Percentiles rank a stretch among this genome's conserved stretches.
These are phyloP conservation scores for Parnassius mnemosyne DNA, from an alignment of 2,888 invertebrate genomes.

Conservation along the genomic window DNA sequence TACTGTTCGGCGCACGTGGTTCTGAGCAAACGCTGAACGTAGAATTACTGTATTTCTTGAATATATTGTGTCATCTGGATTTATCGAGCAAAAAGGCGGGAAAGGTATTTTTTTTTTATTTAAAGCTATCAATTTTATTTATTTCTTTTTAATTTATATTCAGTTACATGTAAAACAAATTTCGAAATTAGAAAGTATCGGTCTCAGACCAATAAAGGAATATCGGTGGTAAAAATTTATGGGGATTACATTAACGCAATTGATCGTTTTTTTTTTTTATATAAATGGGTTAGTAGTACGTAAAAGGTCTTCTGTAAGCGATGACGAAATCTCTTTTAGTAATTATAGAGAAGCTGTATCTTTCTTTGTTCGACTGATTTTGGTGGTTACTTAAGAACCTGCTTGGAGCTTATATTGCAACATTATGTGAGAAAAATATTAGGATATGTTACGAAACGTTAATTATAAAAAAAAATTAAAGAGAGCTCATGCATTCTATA, in stretches of 20 bases:
- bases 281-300: background rate
- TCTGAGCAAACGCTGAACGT: no score
- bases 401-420: slow-evolving; percentile 18
- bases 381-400: slow-evolving; percentile 22
- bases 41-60: no score
- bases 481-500: no score
- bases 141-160: background rate
- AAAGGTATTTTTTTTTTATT: slow-evolving; percentile 13
- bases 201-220: no score
- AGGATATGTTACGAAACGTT: slow-evolving; percentile 5
- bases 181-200: slow-evolving; percentile 15
- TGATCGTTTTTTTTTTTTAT: slow-evolving; percentile 14
- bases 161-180: slow-evolving; percentile 1
- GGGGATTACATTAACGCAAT: background rate
- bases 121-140: background rate
- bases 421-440: slow-evolving; percentile 12
- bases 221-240: background rate
- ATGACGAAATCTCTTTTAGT: slow-evolving; percentile 12
- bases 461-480: background rate
- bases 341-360: background rate
- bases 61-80: slow-evolving; percentile 27
- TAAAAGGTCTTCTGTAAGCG: background rate
- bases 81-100: slow-evolving; percentile 5
- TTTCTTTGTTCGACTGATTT: slow-evolving; percentile 17
- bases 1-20: slow-evolving; percentile 40